Evolutionary conservation across 2,888 invertebrate genomes (phyloP), one percentile per base, ranked within the genome.

Genomic region (Ceriagrion tenellum): DNA sequence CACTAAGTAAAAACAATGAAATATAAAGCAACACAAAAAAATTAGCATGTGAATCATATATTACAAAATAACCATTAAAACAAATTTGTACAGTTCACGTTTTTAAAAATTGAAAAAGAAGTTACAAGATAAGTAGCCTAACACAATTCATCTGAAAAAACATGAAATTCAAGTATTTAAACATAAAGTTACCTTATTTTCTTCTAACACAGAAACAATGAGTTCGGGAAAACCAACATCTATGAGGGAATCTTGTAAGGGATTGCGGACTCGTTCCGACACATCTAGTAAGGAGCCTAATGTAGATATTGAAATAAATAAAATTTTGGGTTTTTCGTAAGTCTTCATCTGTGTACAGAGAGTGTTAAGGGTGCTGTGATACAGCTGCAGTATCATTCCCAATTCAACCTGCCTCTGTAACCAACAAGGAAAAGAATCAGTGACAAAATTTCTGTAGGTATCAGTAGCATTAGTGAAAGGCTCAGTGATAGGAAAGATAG

Each of bases 371-470:
- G 96, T 95, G 59, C 96, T 96, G 55, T 96, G 96, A 95, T 96
- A 96, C 96, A 96, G 96, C 95, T 97, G 97, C 96, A 97, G 96
- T 69, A 97, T 96, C 90, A 97, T 96, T 40, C 96, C 96, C 95
- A 97, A 97, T 96, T 98, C 98, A 96, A 98, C 97, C 97, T 98
- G 98, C 96, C 98, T 97, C 97, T 98, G 96, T 55, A 96, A 96
- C 95, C 88, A 95, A 95, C 95, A 95, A 95, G 40, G 63, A 95
- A 63, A 47, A 59, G 13, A 59, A 59, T 59, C 20, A 20, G 20
- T 20, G 4, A 2, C 10, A 59, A 47, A 59, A 12, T 3, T 16
- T 20, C 12, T 16, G 30, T 30, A 81, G 16, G 4, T 12, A 81
- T 35, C 81, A 35, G n/a, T n/a, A n/a, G n/a, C n/a, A 47, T 47